Evolutionary conservation across 2,888 invertebrate genomes (phyloP), one percentile per base, ranked within the genome.

Genomic region (Beris morrisii): DNA sequence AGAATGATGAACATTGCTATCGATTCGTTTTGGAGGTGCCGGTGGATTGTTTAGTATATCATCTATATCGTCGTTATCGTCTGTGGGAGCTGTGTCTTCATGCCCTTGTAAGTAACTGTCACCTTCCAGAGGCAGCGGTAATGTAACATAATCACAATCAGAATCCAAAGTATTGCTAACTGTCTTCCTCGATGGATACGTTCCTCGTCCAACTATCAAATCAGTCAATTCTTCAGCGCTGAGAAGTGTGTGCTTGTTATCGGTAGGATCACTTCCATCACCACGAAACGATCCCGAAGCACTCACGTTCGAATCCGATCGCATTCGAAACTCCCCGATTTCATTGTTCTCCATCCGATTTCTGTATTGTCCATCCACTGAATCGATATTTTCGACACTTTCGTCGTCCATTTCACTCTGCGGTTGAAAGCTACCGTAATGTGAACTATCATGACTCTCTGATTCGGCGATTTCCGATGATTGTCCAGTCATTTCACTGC

Each of bases 221-320:
- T 93, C 92, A 28, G 91, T 91, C 32, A 93, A 81, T 78, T 93
- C 93, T 75, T 91, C 91, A 5, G 93, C 93, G 43, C 92, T 91
- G 7, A 93, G 83, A 66, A 91, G 81, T 28, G 89, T 87, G 70
- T 89, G 90, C 72, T 88, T 88, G 70, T 85, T 88, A 75, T 91
- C 91, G 1, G 92, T 90, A 4, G 93, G 93, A 79, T 93, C 93
- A 75, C 92, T 93, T n/a, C 93, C 93, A 74, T 93, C 93, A 4
- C 93, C 93, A 56, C 92, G 88, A 77, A 93, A 93, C 58, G 92
- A 92, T 28, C 86, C 87, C 38, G 86, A 83, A n/a, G 88, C 87
- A 77, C 92, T 92, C 1, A 90, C 86, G 73, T 90, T 89, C 2
- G 93, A 93, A 75, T 92, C 91, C 48, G 91, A 89, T 65, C 90